Conservation (phyloP, 2,888 invertebrate species). For the Cyrtodaria siliqua region DNA sequence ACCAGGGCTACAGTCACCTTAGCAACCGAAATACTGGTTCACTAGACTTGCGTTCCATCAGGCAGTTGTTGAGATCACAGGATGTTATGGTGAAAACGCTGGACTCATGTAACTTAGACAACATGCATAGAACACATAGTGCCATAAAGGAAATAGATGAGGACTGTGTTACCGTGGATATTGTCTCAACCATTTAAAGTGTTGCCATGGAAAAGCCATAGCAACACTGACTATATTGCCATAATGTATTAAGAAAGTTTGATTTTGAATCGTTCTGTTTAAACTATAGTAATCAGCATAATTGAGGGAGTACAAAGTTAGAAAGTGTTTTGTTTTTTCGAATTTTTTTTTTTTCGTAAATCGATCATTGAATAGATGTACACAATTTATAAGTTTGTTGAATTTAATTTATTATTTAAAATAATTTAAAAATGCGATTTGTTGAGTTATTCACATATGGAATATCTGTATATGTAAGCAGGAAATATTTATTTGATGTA, state of each 20-base stretch:
- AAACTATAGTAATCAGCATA: too few species aligned
- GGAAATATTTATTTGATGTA: too few species aligned
- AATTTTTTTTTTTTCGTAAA: too few species aligned
- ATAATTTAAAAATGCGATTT: too few species aligned
- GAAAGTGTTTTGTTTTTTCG: too few species aligned
- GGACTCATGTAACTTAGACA: slow-evolving; percentile 57
- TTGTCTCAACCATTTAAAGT: slow-evolving; percentile 61
- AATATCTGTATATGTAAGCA: too few species aligned
- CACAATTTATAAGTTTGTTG: too few species aligned
- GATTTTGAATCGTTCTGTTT: background rate
- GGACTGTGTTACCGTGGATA: slow-evolving; percentile 62
- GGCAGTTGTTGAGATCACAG: slow-evolving; percentile 73
- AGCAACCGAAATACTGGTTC: slow-evolving; percentile 32
- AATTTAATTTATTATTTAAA: too few species aligned
- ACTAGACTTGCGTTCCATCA: slow-evolving; percentile 73
- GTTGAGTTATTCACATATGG: too few species aligned
- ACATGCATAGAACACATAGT: slow-evolving; percentile 57
- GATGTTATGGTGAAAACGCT: slow-evolving; percentile 76
- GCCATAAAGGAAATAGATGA: slow-evolving; percentile 68
- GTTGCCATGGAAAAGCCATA: slow-evolving; percentile 11
- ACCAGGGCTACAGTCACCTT: slow-evolving; percentile 12
- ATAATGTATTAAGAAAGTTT: background rate
- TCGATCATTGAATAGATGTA: too few species aligned
- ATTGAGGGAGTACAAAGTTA: too few species aligned
- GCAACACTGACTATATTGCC: too few species aligned